phyloP scores from a whole-genome alignment of 2,113 vertebrate species.

The Thamnaconus septentrionalis region DNA sequence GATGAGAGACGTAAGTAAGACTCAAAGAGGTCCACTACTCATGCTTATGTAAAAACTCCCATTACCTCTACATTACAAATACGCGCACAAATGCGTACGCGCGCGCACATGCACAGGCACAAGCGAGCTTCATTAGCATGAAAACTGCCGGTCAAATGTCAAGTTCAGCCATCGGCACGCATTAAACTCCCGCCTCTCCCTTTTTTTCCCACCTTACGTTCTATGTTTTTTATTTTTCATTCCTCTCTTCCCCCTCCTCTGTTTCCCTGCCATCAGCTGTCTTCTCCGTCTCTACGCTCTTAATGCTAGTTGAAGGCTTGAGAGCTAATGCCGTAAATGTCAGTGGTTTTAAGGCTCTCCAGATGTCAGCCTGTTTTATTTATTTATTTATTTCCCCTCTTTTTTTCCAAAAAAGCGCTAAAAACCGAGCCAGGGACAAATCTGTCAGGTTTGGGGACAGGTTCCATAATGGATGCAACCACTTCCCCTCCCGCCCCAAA shows the following conservation, averaged over 20 bases:
- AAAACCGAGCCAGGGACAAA: slow-evolving; percentile 26
- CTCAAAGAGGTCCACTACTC: slow-evolving; percentile 64
- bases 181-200: slow-evolving; percentile 8
- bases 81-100: neutral
- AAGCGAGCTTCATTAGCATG: slow-evolving; percentile 19
- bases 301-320: slow-evolving; percentile 49
- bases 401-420: neutral
- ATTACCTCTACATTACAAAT: slow-evolving; percentile 29
- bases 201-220: neutral
- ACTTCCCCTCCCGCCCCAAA: no score
- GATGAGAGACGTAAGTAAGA: slow-evolving; percentile 66
- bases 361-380: slow-evolving; percentile 32
- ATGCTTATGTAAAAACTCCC: slow-evolving; percentile 68
- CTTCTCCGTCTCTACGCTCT: slow-evolving; percentile 25
- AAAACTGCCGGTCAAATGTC: slow-evolving; percentile 47
- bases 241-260: slow-evolving; percentile 9
- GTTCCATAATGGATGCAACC: neutral
- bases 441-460: slow-evolving; percentile 20
- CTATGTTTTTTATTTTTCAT: neutral
- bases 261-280: slow-evolving; percentile 26
- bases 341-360: slow-evolving; percentile 59
- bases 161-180: slow-evolving; percentile 21
- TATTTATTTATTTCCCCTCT: neutral
- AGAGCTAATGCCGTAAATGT: slow-evolving; percentile 55
- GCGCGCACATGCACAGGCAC: neutral